These are phyloP conservation scores for Enteromius argenteus DNA, from an alignment of 2,797 vertebrate species.

Conservation along the genomic window DNA sequence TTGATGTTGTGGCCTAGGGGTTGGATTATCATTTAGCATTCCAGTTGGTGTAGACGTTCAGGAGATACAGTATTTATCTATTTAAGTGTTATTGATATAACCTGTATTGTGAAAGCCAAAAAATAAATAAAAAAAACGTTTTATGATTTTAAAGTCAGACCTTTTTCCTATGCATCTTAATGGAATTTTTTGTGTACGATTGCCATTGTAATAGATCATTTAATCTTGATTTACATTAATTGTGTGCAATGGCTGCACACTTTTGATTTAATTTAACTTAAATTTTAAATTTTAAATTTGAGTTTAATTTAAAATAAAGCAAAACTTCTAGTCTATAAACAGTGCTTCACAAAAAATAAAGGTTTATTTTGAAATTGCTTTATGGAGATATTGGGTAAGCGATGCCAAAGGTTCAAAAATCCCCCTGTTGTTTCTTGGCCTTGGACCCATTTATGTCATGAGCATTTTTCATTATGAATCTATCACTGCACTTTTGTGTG, in stretches of 20 bases:
- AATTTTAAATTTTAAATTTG: too few species aligned
- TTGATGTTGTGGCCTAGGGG: background rate
- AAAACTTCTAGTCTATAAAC: background rate
- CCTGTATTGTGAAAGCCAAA: background rate
- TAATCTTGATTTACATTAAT: background rate
- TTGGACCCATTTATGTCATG: conserved; percentile 47
- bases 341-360: background rate
- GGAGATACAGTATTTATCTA: background rate
- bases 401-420: conserved; percentile 24
- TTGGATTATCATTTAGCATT: background rate
- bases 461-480: conserved; percentile 49
- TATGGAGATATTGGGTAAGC: conserved; percentile 2
- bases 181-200: background rate
- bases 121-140: background rate
- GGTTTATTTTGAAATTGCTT: background rate
- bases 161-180: background rate
- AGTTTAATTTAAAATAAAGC: background rate
- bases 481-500: conserved; percentile 68
- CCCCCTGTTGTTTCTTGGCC: conserved; percentile 17
- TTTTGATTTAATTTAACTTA: background rate
- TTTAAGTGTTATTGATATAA: background rate
- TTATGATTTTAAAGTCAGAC: background rate
- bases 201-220: background rate
- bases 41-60: background rate
- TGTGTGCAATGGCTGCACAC: background rate